Percentiles rank a stretch among this genome's conserved stretches.
Evolutionary conservation across 1,140 invertebrate genomes (phyloP).

Genomic region (Drosophila simulans): DNA sequence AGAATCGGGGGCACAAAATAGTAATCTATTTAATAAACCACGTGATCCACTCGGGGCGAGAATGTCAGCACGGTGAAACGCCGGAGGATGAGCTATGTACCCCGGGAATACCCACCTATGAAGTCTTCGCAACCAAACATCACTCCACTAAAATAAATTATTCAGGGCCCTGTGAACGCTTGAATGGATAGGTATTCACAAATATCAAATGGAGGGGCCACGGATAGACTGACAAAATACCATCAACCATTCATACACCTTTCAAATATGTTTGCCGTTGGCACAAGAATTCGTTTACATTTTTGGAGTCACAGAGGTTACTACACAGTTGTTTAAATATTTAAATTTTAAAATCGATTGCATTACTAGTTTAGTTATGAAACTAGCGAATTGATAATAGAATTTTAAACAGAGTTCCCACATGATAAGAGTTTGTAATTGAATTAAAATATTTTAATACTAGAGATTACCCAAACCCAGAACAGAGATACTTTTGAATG

Average conservation of each 20-base stretch:
- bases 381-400: no score
- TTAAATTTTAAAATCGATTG: neutral
- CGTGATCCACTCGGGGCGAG: constrained; percentile 50
- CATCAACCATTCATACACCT: constrained; percentile 27
- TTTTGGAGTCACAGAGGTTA: neutral
- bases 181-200: constrained; percentile 44
- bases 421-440: no score
- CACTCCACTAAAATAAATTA: constrained; percentile 43
- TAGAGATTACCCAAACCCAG: neutral
- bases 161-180: constrained; percentile 52
- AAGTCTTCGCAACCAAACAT: neutral
- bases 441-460: neutral
- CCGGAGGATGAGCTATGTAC: neutral
- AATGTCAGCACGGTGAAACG: constrained; percentile 60
- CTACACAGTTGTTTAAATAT: neutral
- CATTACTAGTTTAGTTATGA: neutral
- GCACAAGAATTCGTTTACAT: constrained; percentile 6
- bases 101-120: neutral
- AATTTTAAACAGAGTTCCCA: no score
- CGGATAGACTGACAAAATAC: constrained; percentile 14
- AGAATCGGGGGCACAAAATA: constrained; percentile 59
- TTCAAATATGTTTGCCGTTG: constrained; percentile 29
- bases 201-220: constrained; percentile 13
- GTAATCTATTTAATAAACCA: constrained; percentile 81
- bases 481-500: neutral